Evolutionary conservation across 2,888 invertebrate genomes (phyloP).

Genomic region (Xanthia icteritia): DNA sequence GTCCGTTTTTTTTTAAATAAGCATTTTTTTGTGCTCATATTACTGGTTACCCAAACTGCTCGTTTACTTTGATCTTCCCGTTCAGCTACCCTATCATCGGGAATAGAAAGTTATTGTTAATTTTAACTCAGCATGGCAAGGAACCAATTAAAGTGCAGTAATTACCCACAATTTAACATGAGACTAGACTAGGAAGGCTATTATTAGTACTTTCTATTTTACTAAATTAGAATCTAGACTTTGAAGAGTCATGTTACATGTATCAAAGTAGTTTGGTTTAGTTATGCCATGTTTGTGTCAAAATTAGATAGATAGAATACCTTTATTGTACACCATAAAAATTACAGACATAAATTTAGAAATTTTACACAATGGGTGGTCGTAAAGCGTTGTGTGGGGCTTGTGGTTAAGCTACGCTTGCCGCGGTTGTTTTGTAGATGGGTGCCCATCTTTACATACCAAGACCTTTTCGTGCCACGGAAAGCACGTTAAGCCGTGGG

Average conservation of each 20-base stretch:
- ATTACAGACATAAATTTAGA: too few species aligned
- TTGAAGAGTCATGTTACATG: conserved; percentile 27
- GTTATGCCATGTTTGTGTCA: not conserved
- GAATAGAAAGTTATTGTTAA: conserved; percentile 52
- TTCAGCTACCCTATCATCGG: conserved; percentile 28
- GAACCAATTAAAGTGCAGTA: conserved; percentile 58
- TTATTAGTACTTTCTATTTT: conserved; percentile 60
- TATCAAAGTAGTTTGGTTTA: not conserved
- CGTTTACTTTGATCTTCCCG: not conserved
- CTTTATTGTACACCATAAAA: too few species aligned
- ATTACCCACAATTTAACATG: conserved; percentile 53
- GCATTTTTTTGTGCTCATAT: too few species aligned
- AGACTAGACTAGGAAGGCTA: conserved; percentile 39
- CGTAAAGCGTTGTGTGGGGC: not conserved
- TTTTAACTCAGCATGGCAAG: conserved; percentile 40
- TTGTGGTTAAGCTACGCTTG: too few species aligned
- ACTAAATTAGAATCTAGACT: conserved; percentile 54
- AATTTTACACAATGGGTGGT: too few species aligned
- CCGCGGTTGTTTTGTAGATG: too few species aligned
- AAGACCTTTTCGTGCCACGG: too few species aligned
- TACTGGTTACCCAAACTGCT: too few species aligned
- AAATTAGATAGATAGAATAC: too few species aligned
- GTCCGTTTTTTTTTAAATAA: too few species aligned
- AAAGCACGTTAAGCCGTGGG: too few species aligned
- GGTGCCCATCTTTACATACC: too few species aligned